These are phyloP conservation scores for Cancer borealis DNA, from an alignment of 2,888 invertebrate species.

Conservation along the genomic window DNA sequence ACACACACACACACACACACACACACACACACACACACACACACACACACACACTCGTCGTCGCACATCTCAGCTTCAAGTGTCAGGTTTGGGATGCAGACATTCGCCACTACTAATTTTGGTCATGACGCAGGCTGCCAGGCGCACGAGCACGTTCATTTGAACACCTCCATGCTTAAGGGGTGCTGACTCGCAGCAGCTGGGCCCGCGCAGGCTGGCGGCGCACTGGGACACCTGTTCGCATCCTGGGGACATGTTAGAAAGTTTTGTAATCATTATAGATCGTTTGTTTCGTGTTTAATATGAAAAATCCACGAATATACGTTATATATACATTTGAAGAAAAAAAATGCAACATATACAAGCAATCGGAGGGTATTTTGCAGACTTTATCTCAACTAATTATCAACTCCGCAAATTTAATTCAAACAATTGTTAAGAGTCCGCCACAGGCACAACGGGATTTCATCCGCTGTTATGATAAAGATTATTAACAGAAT, in stretches of 20 bases:
- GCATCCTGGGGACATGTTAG: not conserved
- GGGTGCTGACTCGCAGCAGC: not conserved
- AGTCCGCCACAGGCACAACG: no score
- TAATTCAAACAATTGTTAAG: no score
- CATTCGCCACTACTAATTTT: not conserved
- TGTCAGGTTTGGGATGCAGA: not conserved
- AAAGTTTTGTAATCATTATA: not conserved
- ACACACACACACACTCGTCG: not conserved
- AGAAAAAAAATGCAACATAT: not conserved
- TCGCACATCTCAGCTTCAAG: not conserved
- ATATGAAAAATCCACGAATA: not conserved
- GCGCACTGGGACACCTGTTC: not conserved
- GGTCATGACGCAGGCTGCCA: not conserved
- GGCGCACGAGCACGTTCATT: not conserved
- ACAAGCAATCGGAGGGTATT: not conserved
- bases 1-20: no score
- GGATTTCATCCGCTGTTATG: no score
- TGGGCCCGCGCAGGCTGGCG: constrained; percentile 2
- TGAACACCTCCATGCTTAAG: not conserved
- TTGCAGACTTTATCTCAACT: not conserved
- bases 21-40: no score
- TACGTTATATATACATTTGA: not conserved
- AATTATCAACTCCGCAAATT: not conserved
- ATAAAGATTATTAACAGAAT: no score
- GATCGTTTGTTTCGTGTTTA: not conserved